Base-by-base conservation (phyloP, 2,113 vertebrate genomes). In the Psilopogon haemacephalus region DNA sequence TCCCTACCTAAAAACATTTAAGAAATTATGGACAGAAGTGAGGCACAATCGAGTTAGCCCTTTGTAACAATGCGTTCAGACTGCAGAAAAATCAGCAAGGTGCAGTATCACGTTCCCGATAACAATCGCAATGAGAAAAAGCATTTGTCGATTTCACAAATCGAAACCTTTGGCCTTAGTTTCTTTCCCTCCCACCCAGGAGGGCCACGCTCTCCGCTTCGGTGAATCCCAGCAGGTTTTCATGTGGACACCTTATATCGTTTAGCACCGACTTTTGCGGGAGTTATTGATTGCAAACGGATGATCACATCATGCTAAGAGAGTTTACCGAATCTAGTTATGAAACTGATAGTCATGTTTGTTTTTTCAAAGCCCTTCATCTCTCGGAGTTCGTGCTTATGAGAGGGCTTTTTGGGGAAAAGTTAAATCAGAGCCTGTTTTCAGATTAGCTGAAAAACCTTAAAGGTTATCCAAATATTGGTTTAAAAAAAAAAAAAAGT, bases 1-100 rank as follows among this genome's bases (percentile, higher is more conserved):
- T 98, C 63, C 99, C 99, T 88, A 99, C 98, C 99, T 99, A 97
- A 91, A 97, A 96, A 89, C 60, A 48, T 71, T 50, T 6, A 50
- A 88, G 54, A 73, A 90, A 67, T 7, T 6, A 50, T 0, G 56
- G 87, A 21, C 42, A 73, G 17, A 67, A 94, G 84, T 89, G 60
- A 96, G 81, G 12, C 77, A n/a, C 60, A 18, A 50, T 18, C 5
- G 9, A 87, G 86, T 9, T 10, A 24, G n/a, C 33, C 20, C 56
- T 59, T 83, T 38, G 8, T 5, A 46, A 58, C 63, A 60, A 35
- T 0, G 5, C 2, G 2, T 37, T 84, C 46, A 82, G 40, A 37
- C 33, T 7, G 35, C 56, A 77, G 93, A 62, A 70, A 64, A 73
- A 44, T 23, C 74, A 84, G 85, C 33, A 69, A 54, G 30, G 62